Evolutionary conservation across 1,140 invertebrate genomes (phyloP).

Genomic region (Archegozetes longisetosus): DNA sequence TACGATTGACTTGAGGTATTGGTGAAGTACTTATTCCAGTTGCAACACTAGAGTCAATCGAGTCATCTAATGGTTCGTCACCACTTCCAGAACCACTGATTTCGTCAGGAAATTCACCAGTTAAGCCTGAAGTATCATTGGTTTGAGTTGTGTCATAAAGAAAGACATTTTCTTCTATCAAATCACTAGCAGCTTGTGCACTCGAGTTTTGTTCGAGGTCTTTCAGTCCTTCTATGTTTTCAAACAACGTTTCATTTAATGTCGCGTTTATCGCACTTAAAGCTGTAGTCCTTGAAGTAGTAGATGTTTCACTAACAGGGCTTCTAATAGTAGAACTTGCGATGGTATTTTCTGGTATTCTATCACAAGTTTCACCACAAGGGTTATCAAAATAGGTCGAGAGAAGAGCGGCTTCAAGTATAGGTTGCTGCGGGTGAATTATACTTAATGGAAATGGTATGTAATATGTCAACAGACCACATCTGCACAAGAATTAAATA

Average conservation of each 20-base stretch:
- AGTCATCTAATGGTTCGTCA: neutral
- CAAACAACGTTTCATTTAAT: neutral
- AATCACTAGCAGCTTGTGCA: no score
- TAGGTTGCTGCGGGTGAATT: slow-evolving; percentile 18
- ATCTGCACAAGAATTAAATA: slow-evolving; percentile 19
- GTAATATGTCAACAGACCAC: slow-evolving; percentile 25
- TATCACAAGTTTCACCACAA: slow-evolving; percentile 15
- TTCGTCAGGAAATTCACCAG: neutral
- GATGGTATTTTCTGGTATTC: neutral
- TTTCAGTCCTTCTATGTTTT: neutral
- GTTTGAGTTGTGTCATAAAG: neutral
- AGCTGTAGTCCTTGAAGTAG: neutral
- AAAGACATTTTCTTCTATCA: neutral
- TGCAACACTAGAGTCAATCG: neutral
- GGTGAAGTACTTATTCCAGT: no score
- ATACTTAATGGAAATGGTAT: slow-evolving; percentile 25
- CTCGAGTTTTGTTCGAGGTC: no score
- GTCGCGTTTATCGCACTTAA: neutral
- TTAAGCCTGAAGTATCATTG: neutral
- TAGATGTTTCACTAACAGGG: neutral
- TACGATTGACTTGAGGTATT: no score
- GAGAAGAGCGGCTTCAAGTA: slow-evolving; percentile 22
- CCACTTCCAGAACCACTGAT: neutral
- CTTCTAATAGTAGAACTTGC: neutral
- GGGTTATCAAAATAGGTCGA: slow-evolving; percentile 21